Base-by-base conservation (phyloP, 2,797 vertebrate species). In the Alosa sapidissima region DNA sequence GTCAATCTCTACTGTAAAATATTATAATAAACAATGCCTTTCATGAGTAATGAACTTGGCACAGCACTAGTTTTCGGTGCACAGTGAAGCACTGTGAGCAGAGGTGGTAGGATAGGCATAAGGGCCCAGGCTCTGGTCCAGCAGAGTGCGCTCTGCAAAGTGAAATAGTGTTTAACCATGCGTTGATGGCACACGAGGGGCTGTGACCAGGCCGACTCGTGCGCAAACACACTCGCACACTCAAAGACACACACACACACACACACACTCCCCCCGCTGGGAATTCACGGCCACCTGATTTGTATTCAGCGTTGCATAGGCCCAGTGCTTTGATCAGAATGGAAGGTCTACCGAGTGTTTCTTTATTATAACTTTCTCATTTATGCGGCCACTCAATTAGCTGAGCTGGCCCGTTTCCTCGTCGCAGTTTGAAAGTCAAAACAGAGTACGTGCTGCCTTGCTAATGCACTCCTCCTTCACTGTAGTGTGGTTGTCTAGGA, bases 301-400 rank as follows among this genome's bases (percentile, higher is more conserved):
- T 78, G 72, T 78, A 78, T 78, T 78, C 72, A 21, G 72, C 72
- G 41, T 78, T 78, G 72, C 16, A 13, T 78, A 41, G 14, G 72
- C 16, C 11, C 72, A 7, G 72, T 36, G 45, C 83, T 84, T 82
- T 89, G 88, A 90, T 90, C 86, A 88, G 88, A 90, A 88, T 84
- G 65, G 41, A 87, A 49, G 88, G 85, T 86, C 88, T 87, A 85
- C 24, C 60, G 51, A 16, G 55, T 7, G 14, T 84, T 90, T 47
- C 72, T 87, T 88, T 85, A 88, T 88, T 88, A 85, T 81, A 86
- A 81, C 54, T 49, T 85, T 81, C 81, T 72, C 82, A 84, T 86
- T 45, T 47, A 78, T 45, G 36, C 72, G 72, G 41, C 72, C 72
- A 78, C 41, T 78, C 72, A 78, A 47, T 78, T 78, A 78, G 72